phyloP scores from a whole-genome alignment of 2,113 vertebrate genomes.

The Aleadryas rufinucha region DNA sequence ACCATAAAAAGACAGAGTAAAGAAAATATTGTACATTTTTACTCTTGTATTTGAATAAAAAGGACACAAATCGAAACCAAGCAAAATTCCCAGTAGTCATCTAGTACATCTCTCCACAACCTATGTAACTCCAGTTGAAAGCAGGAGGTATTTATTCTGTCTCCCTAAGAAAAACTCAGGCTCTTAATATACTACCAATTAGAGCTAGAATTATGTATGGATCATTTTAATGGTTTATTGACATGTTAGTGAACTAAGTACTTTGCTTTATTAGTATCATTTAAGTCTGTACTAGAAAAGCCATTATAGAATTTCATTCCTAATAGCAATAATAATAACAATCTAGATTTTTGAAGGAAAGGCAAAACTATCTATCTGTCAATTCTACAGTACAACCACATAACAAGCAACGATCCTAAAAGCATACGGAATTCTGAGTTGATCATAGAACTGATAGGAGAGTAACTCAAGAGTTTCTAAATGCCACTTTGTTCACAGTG shows the following conservation, averaged over 20 bases:
- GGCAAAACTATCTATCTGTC: not conserved
- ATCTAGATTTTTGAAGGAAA: not conserved
- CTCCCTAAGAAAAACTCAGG: not conserved
- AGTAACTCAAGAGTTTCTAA: not conserved
- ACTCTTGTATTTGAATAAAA: not conserved
- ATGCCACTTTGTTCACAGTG: not conserved
- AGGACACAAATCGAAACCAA: not conserved
- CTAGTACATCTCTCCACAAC: not conserved
- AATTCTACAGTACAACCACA: not conserved
- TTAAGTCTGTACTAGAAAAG: constrained; percentile 2
- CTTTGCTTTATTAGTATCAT: not conserved
- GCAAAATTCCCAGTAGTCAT: not conserved
- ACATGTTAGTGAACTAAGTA: not conserved
- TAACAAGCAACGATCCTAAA: not conserved
- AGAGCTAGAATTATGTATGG: not conserved
- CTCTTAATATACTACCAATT: not conserved
- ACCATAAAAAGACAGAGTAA: not conserved
- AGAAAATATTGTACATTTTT: not conserved
- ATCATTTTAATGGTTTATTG: constrained; percentile 40
- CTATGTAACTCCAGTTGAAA: not conserved
- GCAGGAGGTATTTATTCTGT: not conserved
- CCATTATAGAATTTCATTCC: not conserved
- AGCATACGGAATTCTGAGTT: not conserved
- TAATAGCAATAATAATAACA: constrained; percentile 1
- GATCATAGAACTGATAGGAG: not conserved